These are phyloP conservation scores for Hemaris fuciformis DNA, from an alignment of 2,888 invertebrate genomes.

Conservation along the genomic window DNA sequence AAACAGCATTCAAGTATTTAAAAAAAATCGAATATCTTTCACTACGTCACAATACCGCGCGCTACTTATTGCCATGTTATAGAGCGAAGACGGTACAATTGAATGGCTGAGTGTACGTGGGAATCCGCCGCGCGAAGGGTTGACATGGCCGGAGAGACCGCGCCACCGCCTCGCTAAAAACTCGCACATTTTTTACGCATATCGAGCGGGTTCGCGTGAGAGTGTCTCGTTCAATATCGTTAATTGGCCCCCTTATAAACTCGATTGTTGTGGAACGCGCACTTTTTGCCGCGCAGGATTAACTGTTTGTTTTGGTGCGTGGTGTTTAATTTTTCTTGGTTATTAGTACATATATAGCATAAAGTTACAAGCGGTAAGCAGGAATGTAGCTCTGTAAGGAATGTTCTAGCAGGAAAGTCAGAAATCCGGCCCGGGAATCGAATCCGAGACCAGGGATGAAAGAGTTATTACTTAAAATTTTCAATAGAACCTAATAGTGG, in stretches of 20 bases:
- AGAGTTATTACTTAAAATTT: too few species aligned
- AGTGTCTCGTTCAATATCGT: slow-evolving; percentile 15
- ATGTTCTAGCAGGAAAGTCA: too few species aligned
- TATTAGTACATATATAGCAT: neutral
- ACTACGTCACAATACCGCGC: neutral
- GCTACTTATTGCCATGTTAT: neutral
- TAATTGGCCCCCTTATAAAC: slow-evolving; percentile 23
- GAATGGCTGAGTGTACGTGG: slow-evolving; percentile 11
- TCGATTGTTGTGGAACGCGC: neutral
- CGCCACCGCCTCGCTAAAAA: neutral
- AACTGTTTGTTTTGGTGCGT: neutral
- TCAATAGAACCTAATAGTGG: too few species aligned
- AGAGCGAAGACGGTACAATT: neutral
- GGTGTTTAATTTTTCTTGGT: neutral
- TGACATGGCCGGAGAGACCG: slow-evolving; percentile 3
- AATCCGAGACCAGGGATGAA: too few species aligned
- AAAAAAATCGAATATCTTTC: too few species aligned
- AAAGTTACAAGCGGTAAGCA: neutral
- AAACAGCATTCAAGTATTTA: too few species aligned
- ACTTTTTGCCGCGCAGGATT: neutral
- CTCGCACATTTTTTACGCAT: slow-evolving; percentile 5
- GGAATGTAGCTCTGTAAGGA: too few species aligned
- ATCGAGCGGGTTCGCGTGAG: slow-evolving; percentile 17
- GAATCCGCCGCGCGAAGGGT: slow-evolving; percentile 14
- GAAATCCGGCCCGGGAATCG: too few species aligned